A percentile compares a stretch with the other conserved stretches of the same genome.
These are phyloP conservation scores for Eulemur coronatus DNA, from an alignment of 2,797 vertebrate species.

Conservation along the genomic window DNA sequence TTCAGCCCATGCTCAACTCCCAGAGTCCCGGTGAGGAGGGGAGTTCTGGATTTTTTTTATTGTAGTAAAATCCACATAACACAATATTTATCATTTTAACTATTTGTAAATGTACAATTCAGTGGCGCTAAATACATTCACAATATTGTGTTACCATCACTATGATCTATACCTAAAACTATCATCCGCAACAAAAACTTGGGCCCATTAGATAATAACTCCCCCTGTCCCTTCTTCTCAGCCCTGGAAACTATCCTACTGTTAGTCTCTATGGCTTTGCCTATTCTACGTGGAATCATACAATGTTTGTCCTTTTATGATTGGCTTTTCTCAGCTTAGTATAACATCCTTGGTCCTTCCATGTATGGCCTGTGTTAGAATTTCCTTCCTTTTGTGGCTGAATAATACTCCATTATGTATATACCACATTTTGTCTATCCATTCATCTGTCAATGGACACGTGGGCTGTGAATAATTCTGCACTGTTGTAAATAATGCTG, in stretches of 20 bases:
- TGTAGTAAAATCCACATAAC: neutral
- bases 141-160: neutral
- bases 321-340: neutral
- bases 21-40: no score
- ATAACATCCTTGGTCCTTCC: neutral
- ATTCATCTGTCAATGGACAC: neutral
- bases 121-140: neutral
- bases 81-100: neutral
- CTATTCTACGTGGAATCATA: neutral
- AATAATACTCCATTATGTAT: neutral
- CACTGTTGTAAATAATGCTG: neutral
- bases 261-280: neutral
- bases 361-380: neutral
- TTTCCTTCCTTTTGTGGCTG: neutral
- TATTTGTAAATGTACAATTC: neutral
- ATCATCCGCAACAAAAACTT: neutral
- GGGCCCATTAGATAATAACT: neutral
- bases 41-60: neutral
- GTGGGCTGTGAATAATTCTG: neutral
- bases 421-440: neutral
- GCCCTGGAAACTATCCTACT: neutral
- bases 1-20: neutral
- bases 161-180: neutral
- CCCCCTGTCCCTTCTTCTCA: no score
- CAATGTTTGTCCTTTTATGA: neutral